Evolutionary conservation across 2,888 invertebrate species (phyloP).

Genomic region (Heliconius cydno): DNA sequence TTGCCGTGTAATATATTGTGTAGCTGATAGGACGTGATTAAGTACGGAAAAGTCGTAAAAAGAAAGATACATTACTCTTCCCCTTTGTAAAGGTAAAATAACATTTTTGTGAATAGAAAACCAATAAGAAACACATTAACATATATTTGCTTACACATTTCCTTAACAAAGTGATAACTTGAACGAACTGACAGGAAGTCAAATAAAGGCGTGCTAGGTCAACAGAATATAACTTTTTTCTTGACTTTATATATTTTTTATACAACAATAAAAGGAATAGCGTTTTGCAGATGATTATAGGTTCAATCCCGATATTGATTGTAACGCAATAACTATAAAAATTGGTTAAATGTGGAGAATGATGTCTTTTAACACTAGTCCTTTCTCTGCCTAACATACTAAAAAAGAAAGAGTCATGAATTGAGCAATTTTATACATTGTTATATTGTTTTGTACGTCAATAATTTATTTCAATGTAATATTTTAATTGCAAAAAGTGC

Average conservation of each 20-base stretch:
- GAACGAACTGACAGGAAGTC: slow-evolving; percentile 63
- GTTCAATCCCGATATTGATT: not conserved
- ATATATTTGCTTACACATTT: slow-evolving; percentile 65
- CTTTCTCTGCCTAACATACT: no score
- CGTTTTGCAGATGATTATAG: not conserved
- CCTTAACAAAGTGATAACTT: slow-evolving; percentile 66
- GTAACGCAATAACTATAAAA: not conserved
- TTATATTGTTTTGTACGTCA: not conserved
- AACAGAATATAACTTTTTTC: slow-evolving; percentile 63
- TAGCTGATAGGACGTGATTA: slow-evolving; percentile 13
- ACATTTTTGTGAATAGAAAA: slow-evolving; percentile 36
- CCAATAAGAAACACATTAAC: slow-evolving; percentile 53
- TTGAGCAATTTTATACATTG: no score
- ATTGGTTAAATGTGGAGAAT: not conserved
- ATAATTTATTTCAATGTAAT: not conserved
- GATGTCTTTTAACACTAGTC: not conserved
- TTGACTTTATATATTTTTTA: slow-evolving; percentile 49
- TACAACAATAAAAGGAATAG: slow-evolving; percentile 2
- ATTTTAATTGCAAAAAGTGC: not conserved
- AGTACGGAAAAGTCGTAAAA: not conserved
- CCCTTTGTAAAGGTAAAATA: slow-evolving; percentile 21
- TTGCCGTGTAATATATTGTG: not conserved
- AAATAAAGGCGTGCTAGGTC: slow-evolving; percentile 69
- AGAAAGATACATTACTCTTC: slow-evolving; percentile 11
- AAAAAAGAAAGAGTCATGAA: no score